Conservation (phyloP, 2,113 vertebrate species). For the Litocranius walleri region DNA sequence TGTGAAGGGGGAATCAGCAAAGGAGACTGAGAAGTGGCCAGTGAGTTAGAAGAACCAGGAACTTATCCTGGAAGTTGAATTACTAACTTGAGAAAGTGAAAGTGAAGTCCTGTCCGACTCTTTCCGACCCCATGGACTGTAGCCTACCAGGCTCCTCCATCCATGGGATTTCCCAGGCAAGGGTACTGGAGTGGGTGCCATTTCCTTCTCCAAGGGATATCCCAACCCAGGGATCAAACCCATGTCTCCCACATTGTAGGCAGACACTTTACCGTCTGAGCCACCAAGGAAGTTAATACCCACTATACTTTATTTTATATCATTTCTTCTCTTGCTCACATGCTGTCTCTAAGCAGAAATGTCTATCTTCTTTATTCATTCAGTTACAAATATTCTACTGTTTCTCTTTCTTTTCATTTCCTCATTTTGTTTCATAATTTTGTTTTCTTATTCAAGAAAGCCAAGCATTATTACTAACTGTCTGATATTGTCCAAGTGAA, state of each 20-base stretch:
- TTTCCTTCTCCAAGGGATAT: neutral
- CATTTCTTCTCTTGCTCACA: neutral
- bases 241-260: neutral
- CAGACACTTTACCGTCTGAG: neutral
- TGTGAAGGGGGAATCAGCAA: neutral
- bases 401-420: neutral
- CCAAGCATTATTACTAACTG: neutral
- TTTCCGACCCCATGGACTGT: neutral
- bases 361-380: neutral
- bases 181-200: neutral
- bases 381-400: neutral
- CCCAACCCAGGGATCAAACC: neutral
- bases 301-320: neutral
- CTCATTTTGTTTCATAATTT: neutral
- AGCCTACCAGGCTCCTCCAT: neutral
- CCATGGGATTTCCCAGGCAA: neutral
- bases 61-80: neutral
- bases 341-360: neutral
- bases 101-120: neutral
- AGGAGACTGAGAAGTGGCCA: neutral
- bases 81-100: neutral
- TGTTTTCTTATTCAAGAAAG: neutral
- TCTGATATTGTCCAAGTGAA: neutral
- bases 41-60: neutral
- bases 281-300: neutral